Evolutionary conservation across 2,797 vertebrate genomes (phyloP).

Genomic region (Oreortyx pictus): DNA sequence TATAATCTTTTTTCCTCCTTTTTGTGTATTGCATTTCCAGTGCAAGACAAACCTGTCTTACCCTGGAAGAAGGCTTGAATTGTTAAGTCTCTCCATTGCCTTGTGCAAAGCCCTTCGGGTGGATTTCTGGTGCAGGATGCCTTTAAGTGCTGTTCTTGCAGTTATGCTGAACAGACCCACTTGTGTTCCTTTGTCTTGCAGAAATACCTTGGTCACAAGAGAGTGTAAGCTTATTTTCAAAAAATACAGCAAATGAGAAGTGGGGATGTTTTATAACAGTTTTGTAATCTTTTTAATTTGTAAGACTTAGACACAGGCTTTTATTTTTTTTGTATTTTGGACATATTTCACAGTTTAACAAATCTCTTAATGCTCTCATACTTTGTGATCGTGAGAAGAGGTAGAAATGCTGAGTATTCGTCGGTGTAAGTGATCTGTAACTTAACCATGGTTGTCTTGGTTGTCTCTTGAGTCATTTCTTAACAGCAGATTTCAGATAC

Average conservation of each 20-base stretch:
- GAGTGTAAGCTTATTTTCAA: conserved; percentile 27
- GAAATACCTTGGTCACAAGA: conserved; percentile 5
- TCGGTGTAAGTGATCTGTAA: not conserved
- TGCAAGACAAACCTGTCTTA: not conserved
- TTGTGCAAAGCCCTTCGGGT: not conserved
- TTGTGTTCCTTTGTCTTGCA: not conserved
- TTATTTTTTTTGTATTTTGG: not conserved
- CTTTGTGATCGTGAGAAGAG: not conserved
- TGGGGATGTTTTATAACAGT: conserved; percentile 25
- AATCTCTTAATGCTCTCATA: not conserved
- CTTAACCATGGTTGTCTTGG: accelerated
- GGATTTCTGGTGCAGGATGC: not conserved
- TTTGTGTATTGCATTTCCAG: not conserved
- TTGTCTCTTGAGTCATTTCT: not conserved
- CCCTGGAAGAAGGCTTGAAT: not conserved
- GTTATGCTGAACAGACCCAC: not conserved
- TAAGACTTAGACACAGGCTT: conserved; percentile 27
- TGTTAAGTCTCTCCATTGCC: not conserved
- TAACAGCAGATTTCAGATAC: not conserved
- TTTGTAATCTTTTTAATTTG: conserved; percentile 46
- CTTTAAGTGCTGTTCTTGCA: not conserved
- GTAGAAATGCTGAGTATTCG: not conserved
- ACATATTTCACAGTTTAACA: not conserved
- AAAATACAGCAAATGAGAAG: not conserved
- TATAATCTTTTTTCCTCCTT: not conserved